phyloP scores from a whole-genome alignment of 1,140 invertebrate species.

The Hycleus phaleratus region DNA sequence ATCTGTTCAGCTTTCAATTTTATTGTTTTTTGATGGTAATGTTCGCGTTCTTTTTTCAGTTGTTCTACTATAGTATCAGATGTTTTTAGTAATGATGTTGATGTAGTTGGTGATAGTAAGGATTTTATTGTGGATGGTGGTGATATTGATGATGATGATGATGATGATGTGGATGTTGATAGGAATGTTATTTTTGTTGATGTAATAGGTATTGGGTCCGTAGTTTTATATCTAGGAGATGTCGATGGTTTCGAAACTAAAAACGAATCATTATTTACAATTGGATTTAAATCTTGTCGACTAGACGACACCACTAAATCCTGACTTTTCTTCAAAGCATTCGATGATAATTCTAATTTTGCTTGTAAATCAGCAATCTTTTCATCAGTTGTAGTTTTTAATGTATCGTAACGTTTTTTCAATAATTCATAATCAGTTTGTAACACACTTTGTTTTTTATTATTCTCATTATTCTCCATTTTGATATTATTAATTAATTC shows the following conservation, averaged over 20 bases:
- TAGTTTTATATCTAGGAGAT: slow-evolving; percentile 18
- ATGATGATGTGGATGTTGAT: neutral
- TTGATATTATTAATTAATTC: neutral
- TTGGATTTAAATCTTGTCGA: neutral
- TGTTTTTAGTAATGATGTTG: neutral
- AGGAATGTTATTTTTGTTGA: slow-evolving; percentile 27
- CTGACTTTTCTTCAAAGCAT: slow-evolving; percentile 27
- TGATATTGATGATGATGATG: neutral
- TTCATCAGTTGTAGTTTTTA: slow-evolving; percentile 2
- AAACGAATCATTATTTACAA: slow-evolving; percentile 34
- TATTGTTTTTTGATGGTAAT: slow-evolving; percentile 19
- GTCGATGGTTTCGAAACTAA: slow-evolving; percentile 34
- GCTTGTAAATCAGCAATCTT: slow-evolving; percentile 3
- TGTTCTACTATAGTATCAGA: neutral
- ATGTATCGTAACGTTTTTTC: slow-evolving; percentile 11
- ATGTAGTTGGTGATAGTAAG: neutral
- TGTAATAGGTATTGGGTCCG: neutral
- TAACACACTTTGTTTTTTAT: neutral
- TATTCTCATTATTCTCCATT: neutral
- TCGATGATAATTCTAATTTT: slow-evolving; percentile 15
- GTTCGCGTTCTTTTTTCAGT: neutral
- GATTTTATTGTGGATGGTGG: neutral
- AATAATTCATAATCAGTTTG: slow-evolving; percentile 7
- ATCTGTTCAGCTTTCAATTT: slow-evolving; percentile 37
- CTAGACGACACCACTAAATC: slow-evolving; percentile 27